Evolutionary conservation across 2,113 vertebrate species (phyloP).

Genomic region (Gasterosteus nipponicus): DNA sequence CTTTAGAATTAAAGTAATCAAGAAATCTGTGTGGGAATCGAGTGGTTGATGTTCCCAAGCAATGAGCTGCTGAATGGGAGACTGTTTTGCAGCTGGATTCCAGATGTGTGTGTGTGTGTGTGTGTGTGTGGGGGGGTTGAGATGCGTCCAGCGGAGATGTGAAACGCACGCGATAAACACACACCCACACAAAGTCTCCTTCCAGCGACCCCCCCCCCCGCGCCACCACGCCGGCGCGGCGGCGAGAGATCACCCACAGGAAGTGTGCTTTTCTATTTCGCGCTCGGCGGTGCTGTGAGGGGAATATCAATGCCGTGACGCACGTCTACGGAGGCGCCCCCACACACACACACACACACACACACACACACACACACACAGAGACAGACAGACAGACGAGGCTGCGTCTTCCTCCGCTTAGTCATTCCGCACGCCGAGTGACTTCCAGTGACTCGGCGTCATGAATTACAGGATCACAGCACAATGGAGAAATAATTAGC

Average conservation of each 20-base stretch:
- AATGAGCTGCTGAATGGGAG: not conserved
- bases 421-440: slow-evolving; percentile 34
- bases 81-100: not conserved
- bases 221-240: slow-evolving; percentile 43
- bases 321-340: slow-evolving; percentile 28
- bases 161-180: not conserved
- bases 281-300: slow-evolving; percentile 61
- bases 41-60: too few species aligned
- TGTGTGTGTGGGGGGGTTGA: not conserved
- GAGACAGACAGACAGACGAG: slow-evolving; percentile 18
- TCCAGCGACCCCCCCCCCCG: slow-evolving; percentile 37
- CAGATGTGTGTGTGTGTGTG: not conserved
- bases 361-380: too few species aligned
- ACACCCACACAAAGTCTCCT: not conserved
- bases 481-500: slow-evolving; percentile 71
- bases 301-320: slow-evolving; percentile 67
- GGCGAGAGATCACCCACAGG: slow-evolving; percentile 60
- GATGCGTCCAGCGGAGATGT: not conserved
- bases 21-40: too few species aligned
- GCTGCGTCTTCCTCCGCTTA: slow-evolving; percentile 25
- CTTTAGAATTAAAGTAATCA: too few species aligned
- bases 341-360: slow-evolving; percentile 43
- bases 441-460: slow-evolving; percentile 45
- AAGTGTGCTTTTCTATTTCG: slow-evolving; percentile 67
- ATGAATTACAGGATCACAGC: slow-evolving; percentile 62